Evolutionary conservation across 1,140 invertebrate genomes (phyloP).

Genomic region (Trichonephila clavata): DNA sequence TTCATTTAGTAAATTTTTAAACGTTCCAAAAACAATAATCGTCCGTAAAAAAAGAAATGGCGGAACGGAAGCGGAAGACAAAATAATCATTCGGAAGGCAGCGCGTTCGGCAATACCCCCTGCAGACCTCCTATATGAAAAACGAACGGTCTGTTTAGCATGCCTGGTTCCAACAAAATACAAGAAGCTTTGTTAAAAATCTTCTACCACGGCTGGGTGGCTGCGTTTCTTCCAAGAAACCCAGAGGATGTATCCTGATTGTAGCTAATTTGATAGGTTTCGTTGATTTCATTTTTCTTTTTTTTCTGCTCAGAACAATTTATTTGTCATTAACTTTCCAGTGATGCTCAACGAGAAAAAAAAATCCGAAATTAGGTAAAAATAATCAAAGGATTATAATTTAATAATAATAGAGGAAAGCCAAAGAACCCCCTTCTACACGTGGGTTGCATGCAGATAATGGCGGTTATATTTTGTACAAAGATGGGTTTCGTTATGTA

Average conservation of each 20-base stretch:
- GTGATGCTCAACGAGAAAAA: slow-evolving; percentile 11
- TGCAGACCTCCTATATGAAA: background rate
- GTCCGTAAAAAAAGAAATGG: background rate
- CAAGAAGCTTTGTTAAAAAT: slow-evolving; percentile 18
- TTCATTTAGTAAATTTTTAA: slow-evolving; percentile 9
- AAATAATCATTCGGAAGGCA: background rate
- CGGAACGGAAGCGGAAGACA: background rate
- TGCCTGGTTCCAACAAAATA: background rate
- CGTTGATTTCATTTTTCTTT: background rate
- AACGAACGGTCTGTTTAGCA: slow-evolving; percentile 28
- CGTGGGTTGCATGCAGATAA: too few relatives aligned
- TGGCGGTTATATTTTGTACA: too few relatives aligned
- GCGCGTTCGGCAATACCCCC: slow-evolving; percentile 28
- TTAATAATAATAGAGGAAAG: background rate
- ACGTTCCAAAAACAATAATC: background rate
- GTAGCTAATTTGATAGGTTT: slow-evolving; percentile 64
- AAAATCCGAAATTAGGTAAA: background rate
- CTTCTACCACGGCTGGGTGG: background rate
- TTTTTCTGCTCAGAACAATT: slow-evolving; percentile 31
- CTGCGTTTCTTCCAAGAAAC: background rate
- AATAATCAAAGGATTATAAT: background rate
- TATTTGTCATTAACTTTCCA: slow-evolving; percentile 62
- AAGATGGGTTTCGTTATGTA: too few relatives aligned
- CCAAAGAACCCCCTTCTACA: background rate
- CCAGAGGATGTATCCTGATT: slow-evolving; percentile 55